phyloP scores from a whole-genome alignment of 2,888 invertebrate species.

The Ormyrus labotus region DNA sequence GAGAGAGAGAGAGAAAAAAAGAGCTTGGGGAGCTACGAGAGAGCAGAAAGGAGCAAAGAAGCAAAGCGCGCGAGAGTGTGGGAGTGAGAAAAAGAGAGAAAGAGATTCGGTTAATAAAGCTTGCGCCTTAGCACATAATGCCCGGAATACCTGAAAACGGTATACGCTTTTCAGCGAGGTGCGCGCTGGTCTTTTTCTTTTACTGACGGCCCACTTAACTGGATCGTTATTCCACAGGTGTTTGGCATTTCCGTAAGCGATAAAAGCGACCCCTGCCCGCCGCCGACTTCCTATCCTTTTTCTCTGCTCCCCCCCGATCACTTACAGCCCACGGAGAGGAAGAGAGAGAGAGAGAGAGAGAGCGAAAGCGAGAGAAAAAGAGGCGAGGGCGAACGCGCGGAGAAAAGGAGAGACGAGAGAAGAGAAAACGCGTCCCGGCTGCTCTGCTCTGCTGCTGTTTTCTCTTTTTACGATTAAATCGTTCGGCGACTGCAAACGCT shows the following conservation, averaged over 20 bases:
- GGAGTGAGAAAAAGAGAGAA: no score
- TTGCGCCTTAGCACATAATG: constrained; percentile 58
- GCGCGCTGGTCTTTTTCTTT: constrained; percentile 71
- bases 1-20: no score
- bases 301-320: constrained; percentile 67
- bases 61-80: neutral
- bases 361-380: constrained; percentile 41
- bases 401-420: constrained; percentile 51
- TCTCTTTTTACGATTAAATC: constrained; percentile 57
- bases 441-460: constrained; percentile 30
- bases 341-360: neutral
- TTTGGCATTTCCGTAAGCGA: constrained; percentile 75
- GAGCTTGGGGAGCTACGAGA: neutral
- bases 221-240: constrained; percentile 75
- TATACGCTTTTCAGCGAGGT: constrained; percentile 53
- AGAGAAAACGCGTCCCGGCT: constrained; percentile 32
- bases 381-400: constrained; percentile 56
- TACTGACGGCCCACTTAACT: constrained; percentile 70
- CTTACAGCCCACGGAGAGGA: constrained; percentile 66
- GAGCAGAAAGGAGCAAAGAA: constrained; percentile 13
- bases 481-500: constrained; percentile 39
- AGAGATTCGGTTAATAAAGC: constrained; percentile 53
- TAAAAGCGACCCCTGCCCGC: constrained; percentile 73
- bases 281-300: constrained; percentile 63
- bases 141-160: constrained; percentile 52